Conservation (phyloP, 2,888 invertebrate species). For the Sarcophaga caerulescens region DNA sequence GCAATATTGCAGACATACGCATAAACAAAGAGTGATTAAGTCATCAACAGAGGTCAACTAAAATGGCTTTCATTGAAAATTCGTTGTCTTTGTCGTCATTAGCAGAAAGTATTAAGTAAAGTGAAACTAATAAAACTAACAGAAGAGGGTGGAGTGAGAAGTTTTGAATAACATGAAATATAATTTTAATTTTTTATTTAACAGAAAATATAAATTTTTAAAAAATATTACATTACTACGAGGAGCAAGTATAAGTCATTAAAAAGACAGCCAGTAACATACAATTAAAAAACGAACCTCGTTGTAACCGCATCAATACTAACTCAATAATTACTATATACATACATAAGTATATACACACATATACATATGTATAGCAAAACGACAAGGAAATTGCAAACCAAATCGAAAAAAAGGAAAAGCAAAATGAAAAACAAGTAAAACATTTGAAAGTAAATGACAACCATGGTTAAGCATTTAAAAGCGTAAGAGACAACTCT, state of each 20-base stretch:
- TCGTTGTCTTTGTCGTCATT: constrained; percentile 50
- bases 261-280: neutral
- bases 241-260: no score
- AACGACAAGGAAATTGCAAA: no score
- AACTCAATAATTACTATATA: constrained; percentile 46
- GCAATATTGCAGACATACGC: constrained; percentile 36
- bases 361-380: neutral
- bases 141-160: neutral
- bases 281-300: neutral
- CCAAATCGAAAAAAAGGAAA: constrained; percentile 10
- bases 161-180: neutral
- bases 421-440: constrained; percentile 49
- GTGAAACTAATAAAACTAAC: neutral
- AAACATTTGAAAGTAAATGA: constrained; percentile 39
- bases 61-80: constrained; percentile 31
- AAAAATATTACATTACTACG: no score
- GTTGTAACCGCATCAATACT: constrained; percentile 7
- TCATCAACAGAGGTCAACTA: constrained; percentile 43
- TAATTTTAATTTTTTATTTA: neutral
- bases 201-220: neutral
- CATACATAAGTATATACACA: neutral
- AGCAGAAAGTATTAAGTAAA: constrained; percentile 36
- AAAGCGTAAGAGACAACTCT: constrained; percentile 37
- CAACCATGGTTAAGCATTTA: constrained; percentile 38
- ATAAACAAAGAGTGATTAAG: constrained; percentile 48